Base-by-base conservation (phyloP, 2,888 invertebrate genomes). In the Himalopsyche anomala region DNA sequence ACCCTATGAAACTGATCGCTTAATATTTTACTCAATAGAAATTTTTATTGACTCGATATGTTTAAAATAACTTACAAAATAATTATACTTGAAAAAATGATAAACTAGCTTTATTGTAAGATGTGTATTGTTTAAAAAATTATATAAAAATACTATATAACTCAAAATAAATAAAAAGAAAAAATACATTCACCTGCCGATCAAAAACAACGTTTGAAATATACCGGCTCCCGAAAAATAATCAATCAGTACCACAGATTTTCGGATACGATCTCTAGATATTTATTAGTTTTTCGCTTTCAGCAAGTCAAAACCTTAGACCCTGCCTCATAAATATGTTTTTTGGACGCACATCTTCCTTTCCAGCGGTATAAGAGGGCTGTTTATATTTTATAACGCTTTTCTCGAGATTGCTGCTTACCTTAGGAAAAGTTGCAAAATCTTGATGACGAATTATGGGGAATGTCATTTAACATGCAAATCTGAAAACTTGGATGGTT, bases 381-480 rank as follows among this genome's bases (percentile, higher is more conserved):
- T 12, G 15, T 74, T 74, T 19, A 74, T 74, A 74, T 74, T 74
- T 74, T 74, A 74, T 74, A 74, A 74, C 74, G 19, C 51, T 36
- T 36, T 74, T 15, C 74, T 74, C 36, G 38, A 74, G 38, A 74
- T 74, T 74, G 38, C 38, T 36, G 74, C 38, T 36, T 15, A 36
- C 74, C 36, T 74, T 5, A 19, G 36, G 28, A 36, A 74, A 38
- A 36, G 74, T 12, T 38, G 36, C 36, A 74, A 74, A 74, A 74
- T 74, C 74, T 74, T 74, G 38, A 74, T 74, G 38, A 74, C 11
- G 38, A 51, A 51, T 51, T 74, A 36, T 74, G 15, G 38, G 28
- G 28, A 69, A 69, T 69, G 69, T 69, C 69, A 69, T 69, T 74
- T 12, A 74, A 74, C 74, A 74, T 74, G 74, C 74, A 74, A 74